Percentiles rank a stretch among this genome's conserved stretches.
These are phyloP conservation scores for Morus bassanus DNA, from an alignment of 2,797 vertebrate genomes.

Conservation along the genomic window DNA sequence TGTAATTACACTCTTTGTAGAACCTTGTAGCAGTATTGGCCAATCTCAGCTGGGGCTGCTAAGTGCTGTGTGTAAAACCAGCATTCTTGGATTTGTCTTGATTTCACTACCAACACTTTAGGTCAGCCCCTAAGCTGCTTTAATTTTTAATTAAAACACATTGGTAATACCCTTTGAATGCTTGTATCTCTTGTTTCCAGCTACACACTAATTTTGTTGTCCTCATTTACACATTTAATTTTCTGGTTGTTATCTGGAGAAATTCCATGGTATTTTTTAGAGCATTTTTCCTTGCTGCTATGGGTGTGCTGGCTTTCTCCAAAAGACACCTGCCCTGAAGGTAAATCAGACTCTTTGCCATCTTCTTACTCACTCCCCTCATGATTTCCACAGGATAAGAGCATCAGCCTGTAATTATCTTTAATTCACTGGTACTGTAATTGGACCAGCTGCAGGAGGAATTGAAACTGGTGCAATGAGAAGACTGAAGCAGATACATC, in stretches of 20 bases:
- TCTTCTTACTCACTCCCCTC: background rate
- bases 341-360: background rate
- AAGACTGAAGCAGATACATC: background rate
- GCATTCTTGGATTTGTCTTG: background rate
- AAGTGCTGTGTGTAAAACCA: background rate
- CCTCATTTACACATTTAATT: slow-evolving; percentile 39
- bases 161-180: slow-evolving; percentile 15
- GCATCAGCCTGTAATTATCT: background rate
- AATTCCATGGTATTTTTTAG: background rate
- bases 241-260: slow-evolving; percentile 23
- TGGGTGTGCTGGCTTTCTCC: background rate
- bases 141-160: slow-evolving; percentile 56
- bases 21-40: background rate
- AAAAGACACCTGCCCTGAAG: background rate
- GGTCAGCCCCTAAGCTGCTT: background rate
- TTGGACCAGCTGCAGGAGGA: background rate
- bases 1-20: background rate
- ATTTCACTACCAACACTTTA: background rate
- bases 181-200: slow-evolving; percentile 11
- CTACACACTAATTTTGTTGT: background rate
- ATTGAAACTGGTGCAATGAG: background rate
- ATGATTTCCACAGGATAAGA: background rate
- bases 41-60: background rate
- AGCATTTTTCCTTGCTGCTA: background rate
- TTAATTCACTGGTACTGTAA: background rate